Evolutionary conservation across 1,140 invertebrate species (phyloP), one percentile per base, ranked within the genome.

Genomic region (Drosophila miranda): DNA sequence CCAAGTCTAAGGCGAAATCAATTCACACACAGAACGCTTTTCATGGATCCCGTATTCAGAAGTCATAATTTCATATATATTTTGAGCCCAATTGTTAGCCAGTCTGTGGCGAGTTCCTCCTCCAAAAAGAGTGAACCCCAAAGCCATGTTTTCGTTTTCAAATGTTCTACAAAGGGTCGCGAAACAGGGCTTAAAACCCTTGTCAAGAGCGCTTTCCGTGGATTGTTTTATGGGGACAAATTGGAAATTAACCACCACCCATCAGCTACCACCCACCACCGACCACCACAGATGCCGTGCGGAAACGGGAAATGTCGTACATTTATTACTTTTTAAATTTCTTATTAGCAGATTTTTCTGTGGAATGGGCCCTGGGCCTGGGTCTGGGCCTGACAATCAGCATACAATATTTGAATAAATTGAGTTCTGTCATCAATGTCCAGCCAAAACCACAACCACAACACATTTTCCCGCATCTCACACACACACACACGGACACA

Each of bases 141-240:
- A 38, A 38, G 34, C 30, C 30, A 30, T 30, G 30, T 30, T 30
- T 30, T 30, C 8, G 30, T 30, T 30, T 3, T 9, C 8, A 9
- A 38, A 38, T 13, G 3, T 11, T 38, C 2, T 5, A 16, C 11
- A 4, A 38, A 38, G 45, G 38, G 38, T 43, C 2, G 16, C 21
- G 16, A 23, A 50, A 48, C 16, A 42, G 34, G 30, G 51, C 46
- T 16, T 26, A 38, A 38, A 38, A 30, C 38, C 49, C 51, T 68
- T 55, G 45, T 50, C 28, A 56, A 69, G 38, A 52, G 14, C 16
- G 16, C 16, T 60, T 55, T 54, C 44, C 19, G 16, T 8, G 13
- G 45, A 41, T 11, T 34, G 21, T 16, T 4, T 9, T 19, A 26
- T 55, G 41, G 8, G 3, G 53, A 38, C 45, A 46, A 46, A 46